phyloP scores from a whole-genome alignment of 2,797 vertebrate genomes.

The Tenualosa thibaudeaui region DNA sequence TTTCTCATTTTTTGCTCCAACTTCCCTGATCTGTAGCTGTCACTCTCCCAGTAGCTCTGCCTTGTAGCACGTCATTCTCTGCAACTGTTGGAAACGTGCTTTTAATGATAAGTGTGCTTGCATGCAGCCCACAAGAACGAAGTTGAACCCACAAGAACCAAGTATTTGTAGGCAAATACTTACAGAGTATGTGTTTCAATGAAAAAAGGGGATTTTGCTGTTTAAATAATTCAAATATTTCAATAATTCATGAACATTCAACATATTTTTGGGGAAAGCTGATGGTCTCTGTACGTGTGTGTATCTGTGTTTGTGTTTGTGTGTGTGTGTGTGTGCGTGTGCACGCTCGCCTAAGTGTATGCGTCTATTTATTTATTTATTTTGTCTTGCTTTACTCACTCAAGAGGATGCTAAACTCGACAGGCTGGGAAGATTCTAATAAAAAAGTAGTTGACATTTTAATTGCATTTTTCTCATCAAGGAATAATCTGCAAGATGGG shows the following conservation, averaged over 20 bases:
- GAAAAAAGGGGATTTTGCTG: not conserved
- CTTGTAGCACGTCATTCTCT: not conserved
- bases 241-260: conserved; percentile 5
- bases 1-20: too few relatives aligned
- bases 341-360: not conserved
- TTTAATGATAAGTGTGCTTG: too few relatives aligned
- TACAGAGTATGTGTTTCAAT: not conserved
- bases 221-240: conserved; percentile 13
- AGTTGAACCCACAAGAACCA: not conserved
- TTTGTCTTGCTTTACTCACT: conserved; percentile 59
- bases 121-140: too few relatives aligned
- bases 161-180: not conserved
- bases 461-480: conserved; percentile 82
- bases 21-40: not conserved
- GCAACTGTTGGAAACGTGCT: too few relatives aligned
- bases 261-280: not conserved
- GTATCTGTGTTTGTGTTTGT: not conserved
- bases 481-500: conserved; percentile 75
- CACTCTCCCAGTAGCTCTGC: not conserved
- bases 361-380: conserved; percentile 39
- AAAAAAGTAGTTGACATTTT: conserved; percentile 78
- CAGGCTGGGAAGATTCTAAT: conserved; percentile 73
- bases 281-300: not conserved
- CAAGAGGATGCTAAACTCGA: conserved; percentile 64
- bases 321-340: not conserved